phyloP scores from a whole-genome alignment of 2,888 invertebrate species.

The Cephus runcator region DNA sequence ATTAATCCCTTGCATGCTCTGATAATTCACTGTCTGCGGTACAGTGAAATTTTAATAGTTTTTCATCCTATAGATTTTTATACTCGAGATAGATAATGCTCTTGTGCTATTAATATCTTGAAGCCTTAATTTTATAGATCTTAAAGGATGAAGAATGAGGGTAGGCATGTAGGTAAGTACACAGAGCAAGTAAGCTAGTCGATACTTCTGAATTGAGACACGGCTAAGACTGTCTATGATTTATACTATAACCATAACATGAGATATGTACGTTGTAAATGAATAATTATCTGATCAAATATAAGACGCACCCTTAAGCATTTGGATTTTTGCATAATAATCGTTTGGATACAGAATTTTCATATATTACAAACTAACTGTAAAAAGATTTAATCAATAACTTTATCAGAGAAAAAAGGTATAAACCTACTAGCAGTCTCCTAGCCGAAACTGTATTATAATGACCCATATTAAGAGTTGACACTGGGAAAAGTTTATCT shows the following conservation, averaged over 20 bases:
- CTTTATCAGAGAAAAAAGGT: not conserved
- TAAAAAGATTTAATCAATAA: not conserved
- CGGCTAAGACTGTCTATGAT: not conserved
- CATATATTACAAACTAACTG: not conserved
- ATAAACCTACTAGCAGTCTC: not conserved
- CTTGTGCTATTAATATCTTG: not conserved
- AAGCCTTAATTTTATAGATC: not conserved
- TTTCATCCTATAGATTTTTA: not conserved
- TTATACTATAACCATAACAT: not conserved
- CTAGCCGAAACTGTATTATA: not conserved
- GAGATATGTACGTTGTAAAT: not conserved
- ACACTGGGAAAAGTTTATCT: not conserved
- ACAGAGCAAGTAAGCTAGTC: not conserved
- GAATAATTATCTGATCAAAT: not conserved
- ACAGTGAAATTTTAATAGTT: not conserved
- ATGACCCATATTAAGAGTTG: not conserved
- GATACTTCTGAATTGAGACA: not conserved
- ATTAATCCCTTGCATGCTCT: not conserved
- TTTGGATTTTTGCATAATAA: not conserved
- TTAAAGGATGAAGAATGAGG: not conserved
- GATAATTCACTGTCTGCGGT: not conserved
- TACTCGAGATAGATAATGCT: not conserved
- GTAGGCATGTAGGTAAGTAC: not conserved
- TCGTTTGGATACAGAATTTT: not conserved
- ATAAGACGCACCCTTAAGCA: not conserved